Conservation (phyloP, 2,113 vertebrate species). For the Epinephelus cyanopodus region DNA sequence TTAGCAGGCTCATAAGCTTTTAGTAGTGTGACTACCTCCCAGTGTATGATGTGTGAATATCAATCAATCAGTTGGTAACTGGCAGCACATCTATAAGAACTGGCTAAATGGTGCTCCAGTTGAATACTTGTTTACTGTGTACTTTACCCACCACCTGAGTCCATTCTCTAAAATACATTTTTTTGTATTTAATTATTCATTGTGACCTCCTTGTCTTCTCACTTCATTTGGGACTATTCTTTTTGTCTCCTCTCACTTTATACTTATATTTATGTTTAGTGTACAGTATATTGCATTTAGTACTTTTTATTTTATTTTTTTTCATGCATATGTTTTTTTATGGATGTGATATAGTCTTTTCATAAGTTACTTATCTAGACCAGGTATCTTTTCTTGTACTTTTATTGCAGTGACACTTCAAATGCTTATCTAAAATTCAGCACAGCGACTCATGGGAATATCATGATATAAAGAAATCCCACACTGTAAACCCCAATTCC, state of each 20-base stretch:
- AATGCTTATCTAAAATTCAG: no score
- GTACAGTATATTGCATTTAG: not conserved
- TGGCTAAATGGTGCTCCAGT: not conserved
- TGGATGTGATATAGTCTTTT: no score
- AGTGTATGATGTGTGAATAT: not conserved
- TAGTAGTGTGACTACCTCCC: not conserved
- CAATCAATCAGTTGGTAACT: not conserved
- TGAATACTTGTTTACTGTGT: not conserved
- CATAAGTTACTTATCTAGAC: no score
- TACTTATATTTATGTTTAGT: not conserved
- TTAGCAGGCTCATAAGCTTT: slow-evolving; percentile 8
- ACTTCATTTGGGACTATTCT: not conserved
- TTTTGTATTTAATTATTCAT: not conserved
- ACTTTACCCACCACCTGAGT: not conserved
- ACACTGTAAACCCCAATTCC: no score
- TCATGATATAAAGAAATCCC: no score
- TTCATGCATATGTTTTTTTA: no score
- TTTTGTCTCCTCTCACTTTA: not conserved
- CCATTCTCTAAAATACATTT: not conserved
- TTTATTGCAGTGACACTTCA: no score
- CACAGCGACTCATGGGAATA: no score
- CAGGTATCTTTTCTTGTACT: no score
- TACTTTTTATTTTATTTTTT: not conserved
- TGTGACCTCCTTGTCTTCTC: not conserved
- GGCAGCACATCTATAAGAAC: not conserved